Evolutionary conservation across 53 echinoderm and acorn worm species (phyloP).

Genomic region (Hippasteria phrygiana): DNA sequence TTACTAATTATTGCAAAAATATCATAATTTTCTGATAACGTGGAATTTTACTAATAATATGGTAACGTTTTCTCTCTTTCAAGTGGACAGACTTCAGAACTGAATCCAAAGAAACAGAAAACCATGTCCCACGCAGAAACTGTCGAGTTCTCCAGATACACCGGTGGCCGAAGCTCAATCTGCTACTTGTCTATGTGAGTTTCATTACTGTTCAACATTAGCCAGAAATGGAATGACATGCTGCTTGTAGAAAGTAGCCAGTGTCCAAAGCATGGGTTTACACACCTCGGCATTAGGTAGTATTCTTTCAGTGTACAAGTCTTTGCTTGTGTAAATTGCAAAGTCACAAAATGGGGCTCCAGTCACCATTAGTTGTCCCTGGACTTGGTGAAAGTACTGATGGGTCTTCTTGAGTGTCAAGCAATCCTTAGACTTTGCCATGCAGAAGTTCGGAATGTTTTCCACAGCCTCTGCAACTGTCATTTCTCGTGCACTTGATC

Average conservation of each 20-base stretch:
- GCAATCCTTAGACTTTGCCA: neutral
- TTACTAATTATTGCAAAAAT: too few species aligned
- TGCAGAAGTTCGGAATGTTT: neutral
- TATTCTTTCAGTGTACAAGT: conserved; percentile 27
- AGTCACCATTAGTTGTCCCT: conserved; percentile 45
- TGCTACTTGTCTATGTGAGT: conserved; percentile 10
- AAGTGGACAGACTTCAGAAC: neutral
- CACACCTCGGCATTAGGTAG: neutral
- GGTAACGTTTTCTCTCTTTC: neutral
- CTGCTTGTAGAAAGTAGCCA: conserved; percentile 12
- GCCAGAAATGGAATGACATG: conserved; percentile 16
- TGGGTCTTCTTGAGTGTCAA: conserved; percentile 1
- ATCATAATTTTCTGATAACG: too few species aligned
- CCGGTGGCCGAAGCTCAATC: neutral
- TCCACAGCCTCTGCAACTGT: neutral
- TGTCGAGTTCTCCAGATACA: neutral
- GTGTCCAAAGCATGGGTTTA: conserved; percentile 3
- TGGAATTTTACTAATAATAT: neutral
- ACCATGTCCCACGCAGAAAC: neutral
- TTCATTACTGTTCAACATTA: neutral
- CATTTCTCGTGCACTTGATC: conserved; percentile 25
- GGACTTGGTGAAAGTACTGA: conserved; percentile 23
- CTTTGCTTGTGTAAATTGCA: conserved; percentile 28
- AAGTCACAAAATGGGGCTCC: conserved; percentile 37
- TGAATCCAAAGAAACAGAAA: neutral